These are phyloP conservation scores for Sinonovacula constricta DNA, from an alignment of 1,140 invertebrate species.

Conservation along the genomic window DNA sequence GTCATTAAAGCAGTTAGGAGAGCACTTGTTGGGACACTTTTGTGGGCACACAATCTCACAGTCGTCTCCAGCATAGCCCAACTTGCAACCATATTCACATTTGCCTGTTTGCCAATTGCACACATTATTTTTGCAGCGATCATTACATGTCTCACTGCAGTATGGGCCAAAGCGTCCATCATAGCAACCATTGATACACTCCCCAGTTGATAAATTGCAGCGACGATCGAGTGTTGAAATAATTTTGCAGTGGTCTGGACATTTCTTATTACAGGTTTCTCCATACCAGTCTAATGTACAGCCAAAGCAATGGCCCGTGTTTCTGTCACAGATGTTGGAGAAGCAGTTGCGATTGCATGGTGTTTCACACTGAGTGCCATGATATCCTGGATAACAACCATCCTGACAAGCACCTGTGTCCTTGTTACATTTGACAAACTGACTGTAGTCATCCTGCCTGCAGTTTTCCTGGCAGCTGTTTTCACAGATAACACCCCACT, in stretches of 20 bases:
- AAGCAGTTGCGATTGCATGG: neutral
- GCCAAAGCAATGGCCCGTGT: neutral
- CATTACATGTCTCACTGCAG: neutral
- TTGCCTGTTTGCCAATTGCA: neutral
- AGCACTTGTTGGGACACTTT: conserved; percentile 3
- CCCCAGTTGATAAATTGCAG: neutral
- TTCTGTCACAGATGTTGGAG: neutral
- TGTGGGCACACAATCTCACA: conserved; percentile 1
- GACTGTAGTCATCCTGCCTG: neutral
- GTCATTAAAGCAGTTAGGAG: neutral
- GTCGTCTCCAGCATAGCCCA: conserved; percentile 8
- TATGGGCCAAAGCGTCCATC: neutral
- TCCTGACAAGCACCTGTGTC: neutral
- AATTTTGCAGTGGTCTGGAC: conserved; percentile 5
- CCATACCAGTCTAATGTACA: conserved; percentile 5
- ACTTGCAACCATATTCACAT: conserved; percentile 1
- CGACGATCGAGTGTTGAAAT: neutral
- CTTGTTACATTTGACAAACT: neutral
- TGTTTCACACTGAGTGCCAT: neutral
- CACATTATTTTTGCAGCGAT: neutral
- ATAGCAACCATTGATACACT: neutral
- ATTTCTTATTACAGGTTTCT: neutral
- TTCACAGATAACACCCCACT: neutral
- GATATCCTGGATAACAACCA: conserved; percentile 5
- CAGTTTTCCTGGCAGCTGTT: neutral